Conservation (phyloP, 2,797 vertebrate species). For the Leptoclinus maculatus region DNA sequence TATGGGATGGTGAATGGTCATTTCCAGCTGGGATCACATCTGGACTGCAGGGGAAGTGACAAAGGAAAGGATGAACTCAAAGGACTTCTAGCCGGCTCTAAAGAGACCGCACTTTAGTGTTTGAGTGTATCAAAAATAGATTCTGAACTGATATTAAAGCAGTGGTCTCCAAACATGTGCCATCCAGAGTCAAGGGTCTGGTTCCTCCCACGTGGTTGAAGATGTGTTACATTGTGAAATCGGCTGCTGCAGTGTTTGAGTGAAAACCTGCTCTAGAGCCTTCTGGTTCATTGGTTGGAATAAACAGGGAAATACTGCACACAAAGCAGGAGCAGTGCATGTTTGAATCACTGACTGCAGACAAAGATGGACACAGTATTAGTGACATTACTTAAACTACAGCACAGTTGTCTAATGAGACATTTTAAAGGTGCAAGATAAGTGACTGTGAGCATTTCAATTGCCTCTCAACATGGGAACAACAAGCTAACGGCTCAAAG, state of each 20-base stretch:
- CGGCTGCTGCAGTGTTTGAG: constrained; percentile 9
- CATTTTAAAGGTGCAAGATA: not conserved
- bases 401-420: not conserved
- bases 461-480: not conserved
- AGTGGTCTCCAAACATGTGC: constrained; percentile 25
- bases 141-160: constrained; percentile 12
- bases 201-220: constrained; percentile 16
- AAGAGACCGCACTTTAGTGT: constrained; percentile 3
- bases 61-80: constrained; percentile 48
- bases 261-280: not conserved
- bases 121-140: constrained; percentile 26
- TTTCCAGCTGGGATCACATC: constrained; percentile 80
- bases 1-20: constrained; percentile 70
- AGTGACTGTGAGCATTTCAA: not conserved
- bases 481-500: not conserved
- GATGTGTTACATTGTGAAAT: constrained; percentile 26
- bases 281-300: not conserved
- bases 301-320: not conserved
- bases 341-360: not conserved
- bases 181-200: constrained; percentile 35
- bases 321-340: not conserved
- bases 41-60: constrained; percentile 73
- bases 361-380: not conserved
- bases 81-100: constrained; percentile 43
- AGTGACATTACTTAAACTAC: not conserved